Conservation (phyloP, 2,888 invertebrate species). For the Tribolium freemani region DNA sequence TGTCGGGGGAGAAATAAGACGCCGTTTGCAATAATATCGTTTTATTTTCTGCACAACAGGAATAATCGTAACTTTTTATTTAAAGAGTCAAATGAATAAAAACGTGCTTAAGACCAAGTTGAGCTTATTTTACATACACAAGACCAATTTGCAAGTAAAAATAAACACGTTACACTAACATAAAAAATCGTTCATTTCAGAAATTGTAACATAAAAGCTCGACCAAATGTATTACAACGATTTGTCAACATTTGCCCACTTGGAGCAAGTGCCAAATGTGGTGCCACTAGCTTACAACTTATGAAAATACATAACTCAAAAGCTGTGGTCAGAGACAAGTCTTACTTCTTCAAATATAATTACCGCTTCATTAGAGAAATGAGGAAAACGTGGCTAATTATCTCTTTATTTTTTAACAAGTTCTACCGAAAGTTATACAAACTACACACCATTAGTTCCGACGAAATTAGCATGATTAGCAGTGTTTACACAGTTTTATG, state of each 20-base stretch:
- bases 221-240: too few species aligned
- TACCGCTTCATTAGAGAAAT: not conserved
- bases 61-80: not conserved
- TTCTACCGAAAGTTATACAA: not conserved
- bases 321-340: too few species aligned
- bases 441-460: not conserved
- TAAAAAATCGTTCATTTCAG: too few species aligned
- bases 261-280: too few species aligned
- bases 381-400: not conserved
- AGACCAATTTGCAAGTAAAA: not conserved
- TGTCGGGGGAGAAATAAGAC: not conserved
- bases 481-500: not conserved
- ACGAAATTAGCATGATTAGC: not conserved
- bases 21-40: not conserved
- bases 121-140: not conserved
- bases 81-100: not conserved
- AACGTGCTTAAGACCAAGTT: not conserved
- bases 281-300: too few species aligned
- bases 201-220: too few species aligned
- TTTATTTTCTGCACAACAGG: not conserved
- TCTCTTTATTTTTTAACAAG: not conserved
- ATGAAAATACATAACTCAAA: too few species aligned
- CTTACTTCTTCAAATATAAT: not conserved
- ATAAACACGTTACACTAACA: not conserved
- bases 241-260: too few species aligned